Evolutionary conservation across 2,113 vertebrate species (phyloP).

Genomic region (Microtus ochrogaster): DNA sequence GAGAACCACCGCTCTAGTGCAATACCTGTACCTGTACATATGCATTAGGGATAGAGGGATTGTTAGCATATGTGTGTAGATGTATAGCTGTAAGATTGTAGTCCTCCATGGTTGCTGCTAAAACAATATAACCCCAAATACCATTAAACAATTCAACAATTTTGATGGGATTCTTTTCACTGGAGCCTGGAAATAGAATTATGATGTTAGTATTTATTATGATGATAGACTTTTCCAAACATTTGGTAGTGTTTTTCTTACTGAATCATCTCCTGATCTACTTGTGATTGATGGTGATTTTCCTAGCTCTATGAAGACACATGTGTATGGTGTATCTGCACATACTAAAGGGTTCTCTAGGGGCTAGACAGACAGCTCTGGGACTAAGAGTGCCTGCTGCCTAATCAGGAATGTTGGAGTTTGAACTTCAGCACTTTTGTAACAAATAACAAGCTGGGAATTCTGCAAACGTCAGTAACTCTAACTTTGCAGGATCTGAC

Average conservation of each 20-base stretch:
- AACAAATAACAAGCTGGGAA: background rate
- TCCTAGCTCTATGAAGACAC: background rate
- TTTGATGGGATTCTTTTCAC: conserved; percentile 5
- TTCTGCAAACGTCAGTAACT: no score
- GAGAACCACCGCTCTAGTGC: background rate
- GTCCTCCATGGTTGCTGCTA: background rate
- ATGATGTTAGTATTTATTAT: background rate
- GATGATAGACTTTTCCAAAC: background rate
- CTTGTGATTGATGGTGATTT: background rate
- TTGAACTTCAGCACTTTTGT: background rate
- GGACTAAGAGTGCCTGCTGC: background rate
- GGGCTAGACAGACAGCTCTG: background rate
- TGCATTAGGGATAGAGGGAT: background rate
- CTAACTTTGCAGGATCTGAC: background rate
- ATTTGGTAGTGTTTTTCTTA: background rate
- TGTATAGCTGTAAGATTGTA: no score
- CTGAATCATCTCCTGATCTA: background rate
- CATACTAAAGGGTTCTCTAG: no score
- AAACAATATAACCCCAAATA: background rate
- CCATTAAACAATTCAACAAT: background rate
- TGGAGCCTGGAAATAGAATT: background rate
- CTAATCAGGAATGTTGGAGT: background rate
- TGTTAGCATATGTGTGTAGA: background rate
- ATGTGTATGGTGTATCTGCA: background rate
- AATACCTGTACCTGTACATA: rapidly evolving